A percentile compares a stretch with the other conserved stretches of the same genome.
Evolutionary conservation across 2,113 vertebrate species (phyloP).

Genomic region (Astatotilapia flaviijosephi): DNA sequence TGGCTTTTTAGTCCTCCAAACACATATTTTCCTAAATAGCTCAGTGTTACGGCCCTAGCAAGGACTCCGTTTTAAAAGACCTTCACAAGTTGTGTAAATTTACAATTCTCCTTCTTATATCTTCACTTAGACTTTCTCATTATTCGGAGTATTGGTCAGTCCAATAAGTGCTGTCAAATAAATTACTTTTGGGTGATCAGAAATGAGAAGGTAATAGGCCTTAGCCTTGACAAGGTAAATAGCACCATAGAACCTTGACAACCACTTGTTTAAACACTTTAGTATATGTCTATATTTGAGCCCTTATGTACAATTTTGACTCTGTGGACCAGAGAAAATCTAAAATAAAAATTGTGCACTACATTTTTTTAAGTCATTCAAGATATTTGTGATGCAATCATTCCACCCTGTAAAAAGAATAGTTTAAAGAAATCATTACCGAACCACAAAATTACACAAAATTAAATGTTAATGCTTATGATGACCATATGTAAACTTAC

Average conservation of each 20-base stretch:
- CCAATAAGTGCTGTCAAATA: background rate
- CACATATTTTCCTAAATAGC: background rate
- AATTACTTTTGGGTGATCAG: background rate
- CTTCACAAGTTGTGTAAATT: background rate
- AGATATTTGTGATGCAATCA: background rate
- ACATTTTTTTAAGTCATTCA: background rate
- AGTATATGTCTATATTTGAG: background rate
- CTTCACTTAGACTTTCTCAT: background rate
- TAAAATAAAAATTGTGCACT: background rate
- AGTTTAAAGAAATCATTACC: background rate
- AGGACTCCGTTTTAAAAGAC: accelerated
- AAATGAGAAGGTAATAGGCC: background rate
- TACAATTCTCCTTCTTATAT: background rate
- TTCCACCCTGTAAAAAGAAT: background rate
- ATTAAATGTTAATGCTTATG: background rate
- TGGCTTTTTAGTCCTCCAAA: background rate
- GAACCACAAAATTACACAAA: background rate
- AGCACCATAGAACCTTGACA: accelerated
- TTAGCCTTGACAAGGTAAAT: background rate
- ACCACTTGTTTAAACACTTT: background rate
- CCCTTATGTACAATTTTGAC: background rate
- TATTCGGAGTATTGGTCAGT: background rate
- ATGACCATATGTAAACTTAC: background rate
- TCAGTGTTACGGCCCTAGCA: background rate
- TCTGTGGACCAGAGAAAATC: background rate